phyloP scores from a whole-genome alignment of 1,140 invertebrate genomes.

The Microplitis mediator region DNA sequence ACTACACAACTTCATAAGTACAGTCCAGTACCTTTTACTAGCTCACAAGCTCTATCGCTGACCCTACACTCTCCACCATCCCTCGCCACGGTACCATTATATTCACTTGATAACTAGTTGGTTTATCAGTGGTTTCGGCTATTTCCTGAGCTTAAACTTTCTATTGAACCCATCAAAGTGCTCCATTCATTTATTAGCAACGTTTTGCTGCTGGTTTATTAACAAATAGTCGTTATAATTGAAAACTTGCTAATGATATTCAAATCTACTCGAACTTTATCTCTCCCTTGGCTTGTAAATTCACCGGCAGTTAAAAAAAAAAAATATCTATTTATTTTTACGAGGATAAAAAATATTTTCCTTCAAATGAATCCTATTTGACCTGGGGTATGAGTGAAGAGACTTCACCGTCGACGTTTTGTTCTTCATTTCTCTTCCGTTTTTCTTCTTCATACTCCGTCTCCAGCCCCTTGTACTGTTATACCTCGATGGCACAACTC shows the following conservation, averaged over 20 bases:
- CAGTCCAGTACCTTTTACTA: constrained; percentile 2
- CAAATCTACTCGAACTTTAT: too few relatives aligned
- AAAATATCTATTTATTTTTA: not conserved
- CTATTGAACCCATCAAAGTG: not conserved
- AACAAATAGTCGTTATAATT: too few relatives aligned
- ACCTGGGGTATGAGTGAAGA: not conserved
- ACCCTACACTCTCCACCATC: too few relatives aligned
- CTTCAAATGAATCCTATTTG: not conserved
- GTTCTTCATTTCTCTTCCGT: not conserved
- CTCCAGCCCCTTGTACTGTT: not conserved
- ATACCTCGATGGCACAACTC: not conserved
- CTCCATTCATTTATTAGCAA: constrained; percentile 12
- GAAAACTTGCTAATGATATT: not conserved
- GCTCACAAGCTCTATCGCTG: constrained; percentile 20
- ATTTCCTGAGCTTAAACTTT: constrained; percentile 11
- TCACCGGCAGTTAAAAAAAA: too few relatives aligned
- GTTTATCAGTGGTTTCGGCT: not conserved
- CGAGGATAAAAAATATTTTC: not conserved
- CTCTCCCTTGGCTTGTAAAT: too few relatives aligned
- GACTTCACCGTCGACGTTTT: constrained; percentile 21
- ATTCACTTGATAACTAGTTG: not conserved
- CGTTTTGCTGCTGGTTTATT: too few relatives aligned
- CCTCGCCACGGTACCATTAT: not conserved
- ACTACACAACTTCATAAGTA: not conserved
- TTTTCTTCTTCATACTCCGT: not conserved